Conservation (phyloP, 2,797 vertebrate species). For the Hydrocynus forskahlii region DNA sequence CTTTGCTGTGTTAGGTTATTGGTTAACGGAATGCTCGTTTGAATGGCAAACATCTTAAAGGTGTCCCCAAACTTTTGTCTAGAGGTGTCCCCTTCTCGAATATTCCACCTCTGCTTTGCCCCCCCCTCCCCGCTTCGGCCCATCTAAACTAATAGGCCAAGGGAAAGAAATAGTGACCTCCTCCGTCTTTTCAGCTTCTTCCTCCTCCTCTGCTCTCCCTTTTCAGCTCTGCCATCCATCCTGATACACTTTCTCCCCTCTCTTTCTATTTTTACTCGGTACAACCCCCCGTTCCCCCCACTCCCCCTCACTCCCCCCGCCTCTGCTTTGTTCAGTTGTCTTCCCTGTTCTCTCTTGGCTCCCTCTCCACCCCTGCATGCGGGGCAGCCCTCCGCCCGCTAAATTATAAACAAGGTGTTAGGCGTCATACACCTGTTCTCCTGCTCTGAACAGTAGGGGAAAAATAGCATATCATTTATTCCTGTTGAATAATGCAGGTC, state of each 20-base stretch:
- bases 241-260: slow-evolving; percentile 45
- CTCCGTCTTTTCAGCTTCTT: slow-evolving; percentile 39
- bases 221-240: slow-evolving; percentile 45
- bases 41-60: too few species aligned
- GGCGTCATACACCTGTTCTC: slow-evolving; percentile 38
- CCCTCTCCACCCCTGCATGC: slow-evolving; percentile 3
- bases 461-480: slow-evolving; percentile 58
- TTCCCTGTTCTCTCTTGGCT: slow-evolving; percentile 11
- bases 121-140: slow-evolving; percentile 25
- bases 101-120: slow-evolving; percentile 15
- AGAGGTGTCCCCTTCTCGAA: slow-evolving; percentile 15
- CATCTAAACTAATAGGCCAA: slow-evolving; percentile 39
- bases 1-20: too few species aligned
- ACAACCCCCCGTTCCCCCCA: background rate
- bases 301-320: background rate
- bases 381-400: slow-evolving; percentile 15
- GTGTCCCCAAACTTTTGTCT: background rate
- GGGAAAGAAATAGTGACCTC: slow-evolving; percentile 40
- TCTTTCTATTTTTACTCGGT: slow-evolving; percentile 46
- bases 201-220: slow-evolving; percentile 37
- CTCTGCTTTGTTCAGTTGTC: slow-evolving; percentile 11
- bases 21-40: too few species aligned
- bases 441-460: slow-evolving; percentile 33
- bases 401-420: slow-evolving; percentile 49
- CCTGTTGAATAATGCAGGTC: slow-evolving; percentile 58